Base-by-base conservation (phyloP, 1,140 invertebrate species). In the Pseudobourletiella spinata region DNA sequence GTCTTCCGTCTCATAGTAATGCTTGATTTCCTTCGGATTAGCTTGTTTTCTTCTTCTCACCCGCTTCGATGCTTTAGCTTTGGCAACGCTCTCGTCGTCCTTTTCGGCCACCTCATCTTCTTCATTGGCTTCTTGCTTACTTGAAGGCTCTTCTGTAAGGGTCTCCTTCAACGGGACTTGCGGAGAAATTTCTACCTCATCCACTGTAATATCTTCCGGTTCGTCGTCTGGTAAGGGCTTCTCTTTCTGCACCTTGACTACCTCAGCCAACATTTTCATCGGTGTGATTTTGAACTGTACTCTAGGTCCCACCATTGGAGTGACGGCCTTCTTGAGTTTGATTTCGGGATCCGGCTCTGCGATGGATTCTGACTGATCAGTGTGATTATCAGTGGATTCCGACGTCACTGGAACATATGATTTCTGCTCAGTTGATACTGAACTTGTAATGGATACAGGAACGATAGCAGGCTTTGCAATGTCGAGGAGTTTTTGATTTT, bases 401-500 rank as follows among this genome's bases (percentile, higher is more conserved):
- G n/a, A n/a, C n/a, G n/a, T n/a, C n/a, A n/a, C n/a, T n/a, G n/a
- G n/a, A n/a, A n/a, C n/a, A n/a, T n/a, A n/a, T n/a, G n/a, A n/a
- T 1, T 48, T 29, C 4, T 32, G n/a, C 15, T 26, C 26, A 25
- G 20, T 3, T 26, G 1, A 4, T 2, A 16, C 24, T 39, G 32
- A 39, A 39, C 8, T 8, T 39, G 8, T 39, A 39, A 39, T 11
- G 8, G 32, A 39, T 11, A n/a, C n/a, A 32, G 30, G 18, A 28
- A 20, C 28, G 22, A 57, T 11, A 4, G 44, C 57, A 6, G 91
- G 91, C 73, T 84, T 84, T 0, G 88, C 85, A 56, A 95, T 78
- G 66, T 91, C 86, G 1, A 88, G 80, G 18, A 95, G 74, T 60
- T 84, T 84, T 35, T 85, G 75, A 1, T 87, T 72, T 66, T 81